Base-by-base conservation (phyloP, 2,113 vertebrate species). In the Notechis scutatus region DNA sequence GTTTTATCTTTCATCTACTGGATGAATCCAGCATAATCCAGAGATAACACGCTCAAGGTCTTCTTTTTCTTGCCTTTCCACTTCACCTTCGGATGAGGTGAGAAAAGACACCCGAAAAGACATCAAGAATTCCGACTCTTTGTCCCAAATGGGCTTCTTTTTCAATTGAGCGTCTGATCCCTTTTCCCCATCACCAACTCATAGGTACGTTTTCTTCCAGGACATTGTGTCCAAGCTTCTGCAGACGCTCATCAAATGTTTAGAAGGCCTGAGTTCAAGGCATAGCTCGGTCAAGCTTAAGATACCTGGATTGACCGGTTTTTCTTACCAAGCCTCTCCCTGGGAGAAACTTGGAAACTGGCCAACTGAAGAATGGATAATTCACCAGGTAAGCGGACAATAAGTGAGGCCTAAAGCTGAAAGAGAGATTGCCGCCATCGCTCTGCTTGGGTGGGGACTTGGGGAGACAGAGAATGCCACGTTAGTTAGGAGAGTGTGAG, bases 271-370 rank as follows among this genome's bases (percentile, higher is more conserved):
- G 45, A 26, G n/a, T 47, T 54, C 29, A 23, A 45, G 20, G 23
- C 26, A n/a, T 56, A 64, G 45, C 34, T 47, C 0, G 23, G 55
- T n/a, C 56, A 86, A 64, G 86, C 61, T 91, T 20, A 39, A 87
- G 55, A 90, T 56, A 50, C 55, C 34, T 7, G 24, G 24, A 24
- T 47, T 64, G 34, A 93, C 45, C 24, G 6, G 81, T 86, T 81
- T 50, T 89, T 54, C 69, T 57, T 57, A 87, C 45, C 1, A 0
- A 85, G 74, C 81, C 81, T 93, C 56, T 85, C 74, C 14, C 3
- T 9, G 61, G 56, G 92, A 85, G 50, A 42, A 87, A 54, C 55
- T 47, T 42, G 92, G 88, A 87, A 90, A 93, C 64, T 86, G n/a
- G 86, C 14, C 34, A 74, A 81, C 18, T 81, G 74, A 54, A 93